Evolutionary conservation across 2,797 vertebrate genomes (phyloP), one percentile per base, ranked within the genome.

Genomic region (Synaphobranchus kaupii): DNA sequence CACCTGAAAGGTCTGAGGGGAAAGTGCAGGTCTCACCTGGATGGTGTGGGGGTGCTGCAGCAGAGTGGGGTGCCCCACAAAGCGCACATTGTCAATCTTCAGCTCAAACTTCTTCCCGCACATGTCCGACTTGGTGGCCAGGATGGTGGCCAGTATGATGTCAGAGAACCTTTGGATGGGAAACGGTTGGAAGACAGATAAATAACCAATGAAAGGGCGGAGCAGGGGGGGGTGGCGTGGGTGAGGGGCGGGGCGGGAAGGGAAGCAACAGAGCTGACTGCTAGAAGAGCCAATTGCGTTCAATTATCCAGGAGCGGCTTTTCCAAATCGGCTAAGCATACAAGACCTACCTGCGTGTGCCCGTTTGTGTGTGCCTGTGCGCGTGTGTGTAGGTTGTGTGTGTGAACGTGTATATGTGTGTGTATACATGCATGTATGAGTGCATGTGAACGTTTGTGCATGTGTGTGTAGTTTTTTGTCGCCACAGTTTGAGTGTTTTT

Each of bases 71-170:
- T 99, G 99, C 22, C 98, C 99, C 85, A 99, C 98, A 90, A 99
- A 99, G 63, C 98, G 97, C 92, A 99, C 98, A 0, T 99, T 99
- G 91, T 99, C 99, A 0, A 99, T 99, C 96, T 99, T 99, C 96
- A 99, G 90, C 88, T 99, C 99, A 95, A 99, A 99, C 93, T 99
- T 99, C 92, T 98, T 99, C 81, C 99, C 98, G 87, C 98, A 99
- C 96, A 99, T 99, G 85, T 99, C 99, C 5, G 98, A 99, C 92
- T 99, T 99, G 89, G 99, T 99, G 90, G 99, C 98, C 95, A 99
- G 94, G 94, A 99, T 99, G 56, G 99, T 99, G 89, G 98, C 98
- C 58, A 99, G 96, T 94, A 99, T 99, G 92, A 97, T 97, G 93
- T 99, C 99, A 0, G 99, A 99, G 93, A 99, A 99, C 96, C 98